phyloP scores from a whole-genome alignment of 2,113 vertebrate genomes.

The Parus major region DNA sequence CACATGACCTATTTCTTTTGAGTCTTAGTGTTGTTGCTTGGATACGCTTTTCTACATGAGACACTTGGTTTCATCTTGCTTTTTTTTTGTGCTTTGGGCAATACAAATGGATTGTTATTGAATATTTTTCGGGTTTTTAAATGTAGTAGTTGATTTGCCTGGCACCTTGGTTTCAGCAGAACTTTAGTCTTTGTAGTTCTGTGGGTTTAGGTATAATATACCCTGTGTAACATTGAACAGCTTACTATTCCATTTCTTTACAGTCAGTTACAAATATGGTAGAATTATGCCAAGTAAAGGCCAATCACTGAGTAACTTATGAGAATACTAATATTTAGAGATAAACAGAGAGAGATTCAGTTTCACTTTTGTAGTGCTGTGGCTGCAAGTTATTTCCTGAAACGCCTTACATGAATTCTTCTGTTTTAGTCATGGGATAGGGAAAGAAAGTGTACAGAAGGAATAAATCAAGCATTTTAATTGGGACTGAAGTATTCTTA shows the following conservation, averaged over 20 bases:
- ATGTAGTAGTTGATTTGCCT: background rate
- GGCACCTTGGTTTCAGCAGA: conserved; percentile 6
- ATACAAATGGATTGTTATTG: conserved; percentile 11
- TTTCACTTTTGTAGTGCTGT: background rate
- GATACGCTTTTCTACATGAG: conserved; percentile 18
- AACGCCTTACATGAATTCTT: background rate
- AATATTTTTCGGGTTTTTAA: background rate
- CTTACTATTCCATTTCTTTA: background rate
- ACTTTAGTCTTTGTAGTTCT: background rate
- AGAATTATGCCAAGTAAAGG: background rate
- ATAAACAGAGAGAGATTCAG: background rate
- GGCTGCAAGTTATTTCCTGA: background rate
- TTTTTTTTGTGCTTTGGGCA: conserved; percentile 5
- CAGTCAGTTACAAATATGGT: background rate
- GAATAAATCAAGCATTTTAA: background rate
- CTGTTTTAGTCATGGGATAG: background rate
- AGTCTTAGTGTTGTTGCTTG: conserved; percentile 54
- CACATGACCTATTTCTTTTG: conserved; percentile 54
- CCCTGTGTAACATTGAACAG: background rate
- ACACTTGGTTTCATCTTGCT: conserved; percentile 32
- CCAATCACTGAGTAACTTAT: background rate
- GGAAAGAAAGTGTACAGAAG: background rate
- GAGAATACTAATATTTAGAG: background rate
- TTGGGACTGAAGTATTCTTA: background rate
- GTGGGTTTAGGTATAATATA: background rate